Evolutionary conservation across 2,888 invertebrate species (phyloP), one percentile per base, ranked within the genome.

Genomic region (Eulithis prunata): DNA sequence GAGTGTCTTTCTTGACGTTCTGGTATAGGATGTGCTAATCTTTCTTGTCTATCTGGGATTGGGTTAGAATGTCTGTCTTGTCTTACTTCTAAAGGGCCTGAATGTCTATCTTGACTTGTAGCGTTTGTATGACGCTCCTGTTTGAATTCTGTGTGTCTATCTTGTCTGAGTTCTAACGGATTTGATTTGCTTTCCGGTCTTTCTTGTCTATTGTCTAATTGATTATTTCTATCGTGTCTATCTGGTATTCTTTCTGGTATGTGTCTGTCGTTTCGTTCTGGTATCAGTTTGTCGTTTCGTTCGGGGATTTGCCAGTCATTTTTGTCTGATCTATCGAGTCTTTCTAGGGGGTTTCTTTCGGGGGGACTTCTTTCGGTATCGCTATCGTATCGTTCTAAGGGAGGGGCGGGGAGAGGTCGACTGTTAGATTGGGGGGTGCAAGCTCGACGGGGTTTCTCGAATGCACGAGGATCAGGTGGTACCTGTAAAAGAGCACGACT

Each of bases 381-480:
- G 12, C 68, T 13, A 53, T 69, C 68, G n/a, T 52, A 56, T 67
- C 52, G 28, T 52, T 90, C 90, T 21, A 89, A 86, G 1, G 92
- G 93, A 0, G 92, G 89, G 0, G 91, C 91, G 10, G 92, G 92
- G 2, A 92, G 76, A 0, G 91, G 93, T 32, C 93, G 73, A 66
- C 92, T 90, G 75, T 90, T 91, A 0, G 91, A 88, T 58, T 90
- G 91, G 0, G 92, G 92, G 0, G 92, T 92, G 78, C 89, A 89
- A 0, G 92, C 91, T 11, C 93, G 81, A 11, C 91, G 83, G 0
- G 93, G 93, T 54, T 93, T 93, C 61, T 92, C 93, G 54, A 92
- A 93, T 0, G 92, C 92, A 64, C 93, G 76, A 0, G 93, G 93
- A 41, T 93, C 92, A 8, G 93, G 92, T 11, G 92, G 92, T 61